phyloP scores from a whole-genome alignment of 2,888 invertebrate genomes.

The Zhengitettix transpicula region DNA sequence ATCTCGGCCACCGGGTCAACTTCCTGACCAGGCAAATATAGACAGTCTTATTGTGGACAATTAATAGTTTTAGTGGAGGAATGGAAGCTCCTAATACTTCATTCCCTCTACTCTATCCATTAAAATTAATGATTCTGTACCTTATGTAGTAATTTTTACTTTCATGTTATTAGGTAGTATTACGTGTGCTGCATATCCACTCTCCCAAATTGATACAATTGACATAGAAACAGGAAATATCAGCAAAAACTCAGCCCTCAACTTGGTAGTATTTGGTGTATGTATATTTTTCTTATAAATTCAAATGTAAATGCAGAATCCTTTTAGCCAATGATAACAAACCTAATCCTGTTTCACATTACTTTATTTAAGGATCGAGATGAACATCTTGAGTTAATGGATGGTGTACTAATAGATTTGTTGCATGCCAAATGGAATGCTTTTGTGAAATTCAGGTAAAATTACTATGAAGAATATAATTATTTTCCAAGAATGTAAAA shows the following conservation, averaged over 20 bases:
- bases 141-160: too few relatives aligned
- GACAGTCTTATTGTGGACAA: too few relatives aligned
- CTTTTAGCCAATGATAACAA: too few relatives aligned
- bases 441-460: constrained; percentile 41
- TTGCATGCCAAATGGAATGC: constrained; percentile 96
- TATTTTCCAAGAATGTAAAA: not conserved
- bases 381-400: constrained; percentile 86
- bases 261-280: constrained; percentile 92
- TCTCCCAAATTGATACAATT: constrained; percentile 90
- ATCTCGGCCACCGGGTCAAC: too few relatives aligned
- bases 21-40: too few relatives aligned
- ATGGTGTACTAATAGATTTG: constrained; percentile 84
- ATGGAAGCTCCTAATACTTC: too few relatives aligned
- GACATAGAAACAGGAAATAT: constrained; percentile 79
- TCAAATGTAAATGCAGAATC: too few relatives aligned
- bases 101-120: too few relatives aligned
- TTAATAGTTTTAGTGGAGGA: too few relatives aligned
- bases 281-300: constrained; percentile 20
- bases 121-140: too few relatives aligned
- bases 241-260: constrained; percentile 87
- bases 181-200: constrained; percentile 91
- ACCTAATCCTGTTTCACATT: too few relatives aligned
- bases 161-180: constrained; percentile 45
- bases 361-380: constrained; percentile 62
- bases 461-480: not conserved